A percentile compares a stretch with the other conserved stretches of the same genome.
phyloP scores from a whole-genome alignment of 1,140 invertebrate genomes.

The Apis cerana region DNA sequence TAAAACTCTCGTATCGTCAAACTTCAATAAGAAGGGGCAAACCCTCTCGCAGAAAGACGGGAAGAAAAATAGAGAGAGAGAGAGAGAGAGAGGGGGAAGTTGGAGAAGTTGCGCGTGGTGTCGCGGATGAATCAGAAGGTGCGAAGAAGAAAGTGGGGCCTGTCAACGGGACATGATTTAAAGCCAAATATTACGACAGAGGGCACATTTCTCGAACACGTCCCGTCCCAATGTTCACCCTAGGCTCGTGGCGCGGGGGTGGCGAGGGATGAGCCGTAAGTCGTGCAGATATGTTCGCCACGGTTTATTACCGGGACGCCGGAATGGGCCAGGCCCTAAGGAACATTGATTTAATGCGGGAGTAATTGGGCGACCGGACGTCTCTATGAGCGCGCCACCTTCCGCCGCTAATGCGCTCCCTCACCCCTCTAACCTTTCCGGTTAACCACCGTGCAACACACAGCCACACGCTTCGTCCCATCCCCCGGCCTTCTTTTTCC shows the following conservation, averaged over 20 bases:
- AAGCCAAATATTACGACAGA: slow-evolving; percentile 82
- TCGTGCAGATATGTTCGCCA: slow-evolving; percentile 75
- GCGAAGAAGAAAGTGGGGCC: slow-evolving; percentile 68
- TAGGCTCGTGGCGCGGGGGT: slow-evolving; percentile 12
- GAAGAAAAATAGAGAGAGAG: not conserved
- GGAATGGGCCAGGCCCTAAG: slow-evolving; percentile 68
- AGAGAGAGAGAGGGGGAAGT: not conserved
- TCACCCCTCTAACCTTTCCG: slow-evolving; percentile 63
- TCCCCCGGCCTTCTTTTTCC: not conserved
- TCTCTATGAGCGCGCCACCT: slow-evolving; percentile 77
- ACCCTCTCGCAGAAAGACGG: no score
- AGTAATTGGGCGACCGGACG: slow-evolving; percentile 79
- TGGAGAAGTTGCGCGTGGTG: not conserved
- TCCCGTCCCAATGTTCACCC: slow-evolving; percentile 16
- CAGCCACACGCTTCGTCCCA: slow-evolving; percentile 27
- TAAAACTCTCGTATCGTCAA: not conserved
- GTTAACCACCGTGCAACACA: slow-evolving; percentile 59
- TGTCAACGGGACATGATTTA: slow-evolving; percentile 81
- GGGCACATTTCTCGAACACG: slow-evolving; percentile 74
- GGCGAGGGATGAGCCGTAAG: slow-evolving; percentile 61
- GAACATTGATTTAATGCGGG: slow-evolving; percentile 80
- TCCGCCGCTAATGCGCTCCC: slow-evolving; percentile 73
- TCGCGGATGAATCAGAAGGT: slow-evolving; percentile 70
- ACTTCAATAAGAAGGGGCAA: not conserved
- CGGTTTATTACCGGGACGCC: slow-evolving; percentile 77